Base-by-base conservation (phyloP, 2,797 vertebrate species). In the Neopelma chrysocephalum region DNA sequence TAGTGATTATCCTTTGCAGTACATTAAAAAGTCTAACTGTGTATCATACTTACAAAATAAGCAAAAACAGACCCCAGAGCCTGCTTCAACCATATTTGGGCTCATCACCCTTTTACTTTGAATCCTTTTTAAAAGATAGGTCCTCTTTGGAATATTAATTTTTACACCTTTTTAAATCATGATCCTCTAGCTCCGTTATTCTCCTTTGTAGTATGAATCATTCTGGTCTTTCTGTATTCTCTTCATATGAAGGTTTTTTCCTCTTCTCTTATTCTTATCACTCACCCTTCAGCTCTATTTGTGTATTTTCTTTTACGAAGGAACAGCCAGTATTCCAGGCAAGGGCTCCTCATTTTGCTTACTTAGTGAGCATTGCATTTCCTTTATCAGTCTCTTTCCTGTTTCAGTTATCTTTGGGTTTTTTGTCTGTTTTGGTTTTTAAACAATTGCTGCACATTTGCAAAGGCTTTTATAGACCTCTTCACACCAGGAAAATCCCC, bases 351-450 rank as follows among this genome's bases (percentile, higher is more conserved):
- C 3, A 3, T 85, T 77, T 79, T 82, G 48, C 53, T 73, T 75
- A 23, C 17, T 72, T 69, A 58, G 17, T n/a, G 23, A 32, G 22
- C 43, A 42, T 85, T 89, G n/a, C 70, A 40, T 89, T 85, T 92
- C 56, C 82, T 88, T 92, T 87, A 79, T 89, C 70, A 48, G 8
- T 53, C 19, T 64, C 53, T 80, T 85, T 81, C 38, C 32, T 64
- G 4, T 77, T 90, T 84, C 34, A 66, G n/a, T 90, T 90, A n/a
- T 51, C 64, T 86, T 77, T 1, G 6, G 13, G 0, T 15, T 56
- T 94, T 89, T 89, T 65, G 21, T 83, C 58, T 91, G 21, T 62
- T 87, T n/a, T 72, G 38, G 3, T 77, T 93, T 92, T 88, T 86
- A 71, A 91, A 78, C 42, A 75, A 43, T 64, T 89, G 65, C 42